Base-by-base conservation (phyloP, 2,888 invertebrate species). In the Sepiola atlantica region DNA sequence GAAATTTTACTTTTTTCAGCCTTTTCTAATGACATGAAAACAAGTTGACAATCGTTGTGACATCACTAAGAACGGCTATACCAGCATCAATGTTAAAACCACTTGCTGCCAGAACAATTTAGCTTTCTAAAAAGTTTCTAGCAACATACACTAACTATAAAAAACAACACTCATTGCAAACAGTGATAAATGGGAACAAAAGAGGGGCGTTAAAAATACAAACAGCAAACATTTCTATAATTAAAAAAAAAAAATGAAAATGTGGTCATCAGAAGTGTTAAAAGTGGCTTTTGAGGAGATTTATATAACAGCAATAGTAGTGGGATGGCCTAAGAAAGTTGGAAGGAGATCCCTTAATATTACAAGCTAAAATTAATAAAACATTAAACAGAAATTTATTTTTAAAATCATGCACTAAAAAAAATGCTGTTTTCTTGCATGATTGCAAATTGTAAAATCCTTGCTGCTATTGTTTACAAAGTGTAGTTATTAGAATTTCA, bases 1-100 rank as follows among this genome's bases (percentile, higher is more conserved):
- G 93, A 93, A 93, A 93, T 93, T 93, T 93, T 93, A 93, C 61
- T 93, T 93, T 93, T 93, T 93, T 93, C 55, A 93, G 93, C 93
- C 93, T 93, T 91, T 91, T 91, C 91, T 91, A 91, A 91, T 91
- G 91, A 91, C 91, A 91, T 91, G 91, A 92, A 92, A 92, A 92
- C 92, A 92, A 92, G 92, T 54, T 92, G 92, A 92, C 92, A 92
- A 92, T 92, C 55, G 92, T 92, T 92, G 54, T 54, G 92, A 92
- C 92, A 92, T 92, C 92, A 92, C 92, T 92, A 92, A 92, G 92
- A 55, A 92, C 92, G 55, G 45, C 55, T 92, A 45, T 45, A 92
- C 92, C 92, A 92, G 92, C 92, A 92, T 92, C 45, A 77, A n/a
- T 77, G 77, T 77, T 77, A 54, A 18, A 54, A 92, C 92, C 92